Base-by-base conservation (phyloP, 2,888 invertebrate genomes). In the Drosophila leonis region DNA sequence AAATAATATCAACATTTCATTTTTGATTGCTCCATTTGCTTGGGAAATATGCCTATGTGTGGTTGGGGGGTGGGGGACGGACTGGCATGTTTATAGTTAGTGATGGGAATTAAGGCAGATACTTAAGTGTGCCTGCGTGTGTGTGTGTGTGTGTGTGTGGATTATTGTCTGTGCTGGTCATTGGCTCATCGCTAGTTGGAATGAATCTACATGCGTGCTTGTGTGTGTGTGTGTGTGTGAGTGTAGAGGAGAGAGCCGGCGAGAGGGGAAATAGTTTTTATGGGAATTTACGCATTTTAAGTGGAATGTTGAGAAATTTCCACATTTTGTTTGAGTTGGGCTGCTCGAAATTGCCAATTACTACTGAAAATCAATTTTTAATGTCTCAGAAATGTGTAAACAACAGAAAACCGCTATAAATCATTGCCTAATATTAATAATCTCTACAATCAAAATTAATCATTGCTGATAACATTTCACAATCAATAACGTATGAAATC, bases 1-100 rank as follows among this genome's bases (percentile, higher is more conserved):
- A 33, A 49, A 64, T 37, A 68, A 81, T 60, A 75, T 52, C 48
- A 69, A 77, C 64, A 65, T 65, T 51, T 76, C 62, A 76, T 65
- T 61, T 71, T 67, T 62, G 65, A 88, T 81, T 78, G 74, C 75
- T 75, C 67, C 84, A 81, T 73, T 67, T 57, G 62, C 48, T 69
- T 71, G 44, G 56, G 59, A 68, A 66, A 68, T 69, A 20, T 48
- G 52, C 37, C 20, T 7, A 33, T 18, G n/a, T n/a, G n/a, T n/a
- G n/a, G n/a, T n/a, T n/a, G 4, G 24, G 9, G 33, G 44, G 51
- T 69, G 44, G 44, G 27, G 37, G 55, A 35, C 18, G 54, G 48
- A 20, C 9, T 48, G 41, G 35, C 12, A 4, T 37, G 35, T 39
- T 24, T 18, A 44, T 31, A 15, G 27, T 10, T 57, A 39, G 29